These are phyloP conservation scores for Promerops cafer DNA, from an alignment of 2,113 vertebrate genomes.

Conservation along the genomic window DNA sequence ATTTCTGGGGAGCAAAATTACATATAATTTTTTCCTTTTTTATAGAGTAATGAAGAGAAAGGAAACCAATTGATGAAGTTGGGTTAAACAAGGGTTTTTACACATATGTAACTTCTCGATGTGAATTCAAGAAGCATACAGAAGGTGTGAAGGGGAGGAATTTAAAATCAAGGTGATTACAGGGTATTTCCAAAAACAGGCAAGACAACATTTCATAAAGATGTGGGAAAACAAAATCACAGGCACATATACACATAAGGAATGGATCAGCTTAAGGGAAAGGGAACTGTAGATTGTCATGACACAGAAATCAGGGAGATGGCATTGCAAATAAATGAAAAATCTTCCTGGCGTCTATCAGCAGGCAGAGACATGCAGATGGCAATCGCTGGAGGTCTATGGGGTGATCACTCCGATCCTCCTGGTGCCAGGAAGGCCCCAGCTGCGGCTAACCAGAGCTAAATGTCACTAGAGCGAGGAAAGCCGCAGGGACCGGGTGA, in stretches of 20 bases:
- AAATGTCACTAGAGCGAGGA: not conserved
- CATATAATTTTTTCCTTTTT: not conserved
- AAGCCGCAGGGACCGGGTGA: accelerated
- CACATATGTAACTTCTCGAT: no score
- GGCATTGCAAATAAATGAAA: not conserved
- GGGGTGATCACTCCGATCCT: accelerated
- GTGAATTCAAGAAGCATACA: not conserved
- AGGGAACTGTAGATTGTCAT: accelerated
- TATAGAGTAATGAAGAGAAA: accelerated
- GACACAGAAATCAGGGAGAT: not conserved
- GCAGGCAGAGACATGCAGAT: not conserved
- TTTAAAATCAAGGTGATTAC: not conserved
- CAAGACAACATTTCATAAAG: not conserved
- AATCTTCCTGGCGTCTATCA: no score
- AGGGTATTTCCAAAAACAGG: accelerated
- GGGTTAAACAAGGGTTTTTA: not conserved
- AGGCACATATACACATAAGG: not conserved
- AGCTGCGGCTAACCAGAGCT: not conserved
- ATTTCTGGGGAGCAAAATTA: not conserved
- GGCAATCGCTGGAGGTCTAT: accelerated
- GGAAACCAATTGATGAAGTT: not conserved
- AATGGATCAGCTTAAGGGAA: accelerated
- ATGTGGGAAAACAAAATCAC: not conserved
- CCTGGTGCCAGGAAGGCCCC: not conserved
- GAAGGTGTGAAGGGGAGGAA: not conserved